Conservation (phyloP, 35 echinoderm and acorn worm species). For the Chiridota heheva region DNA sequence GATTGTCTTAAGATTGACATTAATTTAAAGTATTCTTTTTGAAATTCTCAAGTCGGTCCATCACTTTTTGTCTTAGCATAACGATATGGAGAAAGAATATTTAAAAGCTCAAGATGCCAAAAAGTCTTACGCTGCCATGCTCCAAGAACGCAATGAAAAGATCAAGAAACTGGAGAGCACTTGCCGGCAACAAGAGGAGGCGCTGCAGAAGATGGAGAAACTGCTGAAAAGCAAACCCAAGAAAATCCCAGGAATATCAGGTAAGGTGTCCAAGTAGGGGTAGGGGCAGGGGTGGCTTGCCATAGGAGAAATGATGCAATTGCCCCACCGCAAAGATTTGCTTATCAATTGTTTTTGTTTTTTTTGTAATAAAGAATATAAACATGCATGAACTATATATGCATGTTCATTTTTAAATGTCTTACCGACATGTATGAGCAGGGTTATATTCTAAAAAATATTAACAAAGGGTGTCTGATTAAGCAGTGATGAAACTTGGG, state of each 20-base stretch:
- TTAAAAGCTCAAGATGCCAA: conserved; percentile 45
- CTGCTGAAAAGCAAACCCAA: conserved; percentile 50
- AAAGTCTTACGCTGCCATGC: conserved; percentile 20
- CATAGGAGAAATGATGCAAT: not conserved
- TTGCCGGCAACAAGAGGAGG: conserved; percentile 74
- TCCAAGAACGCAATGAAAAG: conserved; percentile 67
- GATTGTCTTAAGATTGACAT: no score
- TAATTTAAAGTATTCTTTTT: no score
- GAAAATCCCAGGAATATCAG: conserved; percentile 34
- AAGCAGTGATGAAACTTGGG: no score
- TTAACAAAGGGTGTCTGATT: no score
- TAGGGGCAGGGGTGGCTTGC: not conserved
- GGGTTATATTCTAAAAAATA: no score
- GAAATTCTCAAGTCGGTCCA: not conserved
- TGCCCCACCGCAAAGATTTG: not conserved
- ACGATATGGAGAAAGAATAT: conserved; percentile 72
- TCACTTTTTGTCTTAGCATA: conserved; percentile 34
- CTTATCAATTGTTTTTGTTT: not conserved
- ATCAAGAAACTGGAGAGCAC: conserved; percentile 85
- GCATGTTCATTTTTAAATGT: not conserved
- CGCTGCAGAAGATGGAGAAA: conserved; percentile 88
- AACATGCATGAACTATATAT: not conserved
- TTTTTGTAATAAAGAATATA: no score
- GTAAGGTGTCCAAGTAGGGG: not conserved
- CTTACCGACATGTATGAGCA: no score